Conservation (phyloP, 2,113 vertebrate genomes). For the Calidris pygmaea region DNA sequence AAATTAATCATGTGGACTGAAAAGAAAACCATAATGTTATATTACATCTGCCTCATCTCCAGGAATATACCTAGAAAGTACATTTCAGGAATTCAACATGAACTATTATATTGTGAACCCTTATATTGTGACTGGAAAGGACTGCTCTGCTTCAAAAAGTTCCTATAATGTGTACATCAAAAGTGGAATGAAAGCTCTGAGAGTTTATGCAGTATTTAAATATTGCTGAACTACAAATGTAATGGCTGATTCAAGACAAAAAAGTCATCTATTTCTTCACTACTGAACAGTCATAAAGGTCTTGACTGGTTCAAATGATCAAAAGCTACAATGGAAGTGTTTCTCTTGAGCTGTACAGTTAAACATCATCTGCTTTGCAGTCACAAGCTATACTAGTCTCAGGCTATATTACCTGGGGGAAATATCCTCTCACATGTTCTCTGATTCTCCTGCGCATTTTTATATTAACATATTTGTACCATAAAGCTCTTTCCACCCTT, state of each 20-base stretch:
- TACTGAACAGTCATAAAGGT: not conserved
- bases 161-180: not conserved
- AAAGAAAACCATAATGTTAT: slow-evolving; percentile 2
- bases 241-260: not conserved
- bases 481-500: not conserved
- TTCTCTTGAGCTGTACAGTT: not conserved
- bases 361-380: not conserved
- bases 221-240: not conserved
- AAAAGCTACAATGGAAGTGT: not conserved
- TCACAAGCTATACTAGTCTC: not conserved
- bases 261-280: not conserved
- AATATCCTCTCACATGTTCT: not conserved
- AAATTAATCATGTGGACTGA: slow-evolving; percentile 14
- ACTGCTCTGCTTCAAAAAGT: not conserved
- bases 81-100: not conserved
- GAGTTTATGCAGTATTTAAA: not conserved
- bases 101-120: not conserved
- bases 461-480: not conserved
- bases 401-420: not conserved
- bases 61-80: not conserved
- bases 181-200: not conserved
- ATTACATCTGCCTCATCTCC: not conserved
- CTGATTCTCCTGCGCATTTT: not conserved
- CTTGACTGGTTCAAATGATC: not conserved
- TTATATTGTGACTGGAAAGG: not conserved